phyloP scores from a whole-genome alignment of 2,797 vertebrate genomes.

The Salarias fasciatus region DNA sequence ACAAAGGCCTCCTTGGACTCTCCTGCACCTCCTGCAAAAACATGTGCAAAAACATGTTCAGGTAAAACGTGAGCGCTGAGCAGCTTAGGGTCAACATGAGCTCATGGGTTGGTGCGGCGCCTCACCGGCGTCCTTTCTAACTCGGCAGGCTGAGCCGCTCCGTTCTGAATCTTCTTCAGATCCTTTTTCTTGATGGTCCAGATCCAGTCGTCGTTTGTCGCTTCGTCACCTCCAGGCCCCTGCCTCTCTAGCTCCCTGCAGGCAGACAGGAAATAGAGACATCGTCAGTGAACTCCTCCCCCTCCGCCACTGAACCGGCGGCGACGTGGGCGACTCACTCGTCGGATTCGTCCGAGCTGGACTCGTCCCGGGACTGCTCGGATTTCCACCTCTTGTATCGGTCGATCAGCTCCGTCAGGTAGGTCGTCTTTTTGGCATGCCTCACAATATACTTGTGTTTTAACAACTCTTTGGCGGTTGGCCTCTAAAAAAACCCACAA shows the following conservation, averaged over 20 bases:
- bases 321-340: constrained; percentile 80
- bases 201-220: constrained; percentile 86
- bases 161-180: constrained; percentile 85
- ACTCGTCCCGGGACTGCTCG: constrained; percentile 87
- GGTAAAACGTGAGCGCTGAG: too few species aligned
- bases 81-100: too few species aligned
- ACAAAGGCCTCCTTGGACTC: constrained; percentile 88
- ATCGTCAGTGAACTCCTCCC: neutral
- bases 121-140: constrained; percentile 66
- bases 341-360: constrained; percentile 93
- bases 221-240: constrained; percentile 86
- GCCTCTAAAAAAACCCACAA: constrained; percentile 84
- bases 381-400: constrained; percentile 96
- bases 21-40: constrained; percentile 79
- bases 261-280: constrained; percentile 21
- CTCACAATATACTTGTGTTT: constrained; percentile 97
- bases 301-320: too few species aligned
- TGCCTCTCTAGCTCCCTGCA: constrained; percentile 88
- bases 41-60: too few species aligned
- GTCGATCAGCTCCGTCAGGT: constrained; percentile 96
- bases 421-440: constrained; percentile 96
- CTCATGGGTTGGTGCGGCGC: too few species aligned
- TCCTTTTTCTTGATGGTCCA: constrained; percentile 93
- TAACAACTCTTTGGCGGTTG: constrained; percentile 95
- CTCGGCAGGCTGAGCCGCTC: constrained; percentile 80